Conservation (phyloP, 2,797 vertebrate species). For the Anisognathus igniventris region DNA sequence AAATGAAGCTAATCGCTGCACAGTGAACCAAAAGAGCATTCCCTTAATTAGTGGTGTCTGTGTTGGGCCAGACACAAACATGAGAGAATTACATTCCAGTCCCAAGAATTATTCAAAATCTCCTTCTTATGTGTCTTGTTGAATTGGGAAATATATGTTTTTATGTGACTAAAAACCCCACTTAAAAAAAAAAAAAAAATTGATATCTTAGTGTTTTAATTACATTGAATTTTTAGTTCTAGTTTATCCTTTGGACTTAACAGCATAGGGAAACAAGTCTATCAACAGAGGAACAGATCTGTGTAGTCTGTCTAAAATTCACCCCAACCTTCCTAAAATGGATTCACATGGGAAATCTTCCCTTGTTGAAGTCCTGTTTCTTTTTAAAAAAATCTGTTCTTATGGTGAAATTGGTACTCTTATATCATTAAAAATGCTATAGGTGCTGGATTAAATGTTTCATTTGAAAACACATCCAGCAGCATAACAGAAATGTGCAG, state of each 20-base stretch:
- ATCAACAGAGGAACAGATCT: not conserved
- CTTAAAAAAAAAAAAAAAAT: not conserved
- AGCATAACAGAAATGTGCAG: not conserved
- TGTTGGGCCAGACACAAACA: constrained; percentile 14
- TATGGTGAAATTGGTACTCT: not conserved
- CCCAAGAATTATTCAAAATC: not conserved
- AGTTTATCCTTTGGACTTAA: not conserved
- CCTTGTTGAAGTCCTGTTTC: not conserved
- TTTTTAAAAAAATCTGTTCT: not conserved
- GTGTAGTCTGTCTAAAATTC: not conserved
- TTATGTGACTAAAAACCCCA: not conserved
- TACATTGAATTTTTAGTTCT: not conserved
- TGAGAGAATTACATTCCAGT: not conserved
- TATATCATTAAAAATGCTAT: not conserved
- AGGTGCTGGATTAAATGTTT: not conserved
- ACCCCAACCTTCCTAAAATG: not conserved
- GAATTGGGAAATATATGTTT: not conserved
- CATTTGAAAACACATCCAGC: not conserved
- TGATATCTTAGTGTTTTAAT: not conserved
- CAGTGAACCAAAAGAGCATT: constrained; percentile 32
- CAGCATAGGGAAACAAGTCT: not conserved
- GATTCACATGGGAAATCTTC: not conserved
- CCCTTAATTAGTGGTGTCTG: constrained; percentile 12
- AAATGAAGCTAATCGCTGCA: constrained; percentile 53
- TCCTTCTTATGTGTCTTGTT: not conserved